Percentiles rank a stretch among this genome's conserved stretches.
These are phyloP conservation scores for Drosophila aff. DNA, from an alignment of 1,140 invertebrate genomes.

Conservation along the genomic window DNA sequence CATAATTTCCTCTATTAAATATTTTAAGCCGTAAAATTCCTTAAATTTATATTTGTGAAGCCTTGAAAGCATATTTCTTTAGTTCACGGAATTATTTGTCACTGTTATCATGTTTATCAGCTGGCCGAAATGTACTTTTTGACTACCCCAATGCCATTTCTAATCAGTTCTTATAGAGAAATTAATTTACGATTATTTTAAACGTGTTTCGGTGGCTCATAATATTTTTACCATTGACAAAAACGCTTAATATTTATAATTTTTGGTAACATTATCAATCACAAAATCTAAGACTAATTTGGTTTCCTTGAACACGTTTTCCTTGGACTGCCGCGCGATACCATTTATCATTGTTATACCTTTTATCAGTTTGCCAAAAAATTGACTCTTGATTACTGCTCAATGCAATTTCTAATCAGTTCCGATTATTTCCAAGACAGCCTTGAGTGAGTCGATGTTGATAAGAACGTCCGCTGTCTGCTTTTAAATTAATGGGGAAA, in stretches of 20 bases:
- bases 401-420: conserved; percentile 43
- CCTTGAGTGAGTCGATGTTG: conserved; percentile 31
- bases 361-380: conserved; percentile 19
- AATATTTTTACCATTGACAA: conserved; percentile 3
- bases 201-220: neutral
- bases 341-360: conserved; percentile 12
- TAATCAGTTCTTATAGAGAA: conserved; percentile 19
- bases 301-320: conserved; percentile 7
- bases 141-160: conserved; percentile 35
- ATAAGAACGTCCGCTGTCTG: conserved; percentile 20
- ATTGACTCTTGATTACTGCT: conserved; percentile 8
- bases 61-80: neutral
- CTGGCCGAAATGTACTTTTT: conserved; percentile 3
- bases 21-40: neutral
- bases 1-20: neutral
- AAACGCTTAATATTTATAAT: conserved; percentile 1
- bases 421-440: conserved; percentile 27
- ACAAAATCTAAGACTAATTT: conserved; percentile 1
- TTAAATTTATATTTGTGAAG: neutral
- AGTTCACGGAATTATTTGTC: conserved; percentile 1
- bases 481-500: conserved; percentile 19
- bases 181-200: conserved; percentile 27
- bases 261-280: conserved; percentile 4
- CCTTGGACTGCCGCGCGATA: conserved; percentile 4
- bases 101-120: conserved; percentile 11